Base-by-base conservation (phyloP, 1,140 invertebrate genomes). In the Drosophila setifemur region DNA sequence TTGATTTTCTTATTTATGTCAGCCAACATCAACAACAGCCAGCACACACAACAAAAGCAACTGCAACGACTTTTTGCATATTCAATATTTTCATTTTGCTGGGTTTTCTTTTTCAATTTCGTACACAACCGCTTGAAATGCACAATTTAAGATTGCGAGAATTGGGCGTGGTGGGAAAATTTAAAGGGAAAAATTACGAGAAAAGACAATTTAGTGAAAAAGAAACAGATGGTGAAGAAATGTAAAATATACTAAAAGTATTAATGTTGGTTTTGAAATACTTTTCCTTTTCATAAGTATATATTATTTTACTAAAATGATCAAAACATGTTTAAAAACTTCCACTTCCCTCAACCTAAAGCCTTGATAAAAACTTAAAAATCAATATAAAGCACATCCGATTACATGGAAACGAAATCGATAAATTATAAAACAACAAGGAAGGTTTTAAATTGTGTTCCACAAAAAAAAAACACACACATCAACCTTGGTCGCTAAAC, bases 71-170 rank as follows among this genome's bases (percentile, higher is more conserved):
- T 21, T 37, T 43, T 37, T 37, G 21, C 58, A 37, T 37, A 47
- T 64, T 61, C 33, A 64, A 64, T 64, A 64, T 64, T 64, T 64
- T 64, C 11, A 19, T 47, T 64, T 48, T 48, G 14, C 28, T 21
- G 37, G 16, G 11, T 64, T 68, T 75, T 40, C 50, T 18, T n/a
- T 12, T 7, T n/a, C 6, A 8, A 12, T 18, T 29, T 67, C 14
- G 9, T 5, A 33, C n/a, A 29, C 18, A 72, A 37, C 29, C 47
- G 55, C 58, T 55, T 70, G 49, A 57, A 55, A 79, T 53, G 76
- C 76, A 70, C 64, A 42, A 74, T 78, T 78, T 45, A 69, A 78
- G 37, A 44, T 58, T 42, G 40, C 71, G 66, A 64, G 47, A 50
- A 19, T 45, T 29, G 58, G 58, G 48, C 73, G 73, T 54, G 33